Conservation (phyloP, 2,113 vertebrate genomes). For the Lepus timidus region DNA sequence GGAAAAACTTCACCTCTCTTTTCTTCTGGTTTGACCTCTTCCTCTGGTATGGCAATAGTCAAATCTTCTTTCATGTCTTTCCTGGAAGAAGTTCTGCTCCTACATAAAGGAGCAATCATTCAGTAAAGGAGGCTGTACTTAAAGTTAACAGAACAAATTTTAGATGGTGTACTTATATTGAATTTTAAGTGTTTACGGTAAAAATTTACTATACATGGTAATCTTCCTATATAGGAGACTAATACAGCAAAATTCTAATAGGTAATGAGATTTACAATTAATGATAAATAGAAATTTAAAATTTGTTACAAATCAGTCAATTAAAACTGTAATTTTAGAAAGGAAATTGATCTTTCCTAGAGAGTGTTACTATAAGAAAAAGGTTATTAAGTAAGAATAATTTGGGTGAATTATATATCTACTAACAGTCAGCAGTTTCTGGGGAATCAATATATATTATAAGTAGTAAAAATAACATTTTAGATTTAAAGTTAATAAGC, state of each 20-base stretch:
- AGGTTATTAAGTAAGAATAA: not conserved
- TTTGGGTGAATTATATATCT: not conserved
- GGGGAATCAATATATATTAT: not conserved
- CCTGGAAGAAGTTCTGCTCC: constrained; percentile 28
- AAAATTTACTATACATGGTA: not conserved
- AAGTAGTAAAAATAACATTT: constrained; percentile 7
- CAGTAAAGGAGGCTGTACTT: not conserved
- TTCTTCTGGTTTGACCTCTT: not conserved
- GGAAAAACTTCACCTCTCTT: constrained; percentile 45
- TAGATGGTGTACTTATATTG: not conserved
- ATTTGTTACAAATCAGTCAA: not conserved
- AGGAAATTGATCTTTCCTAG: constrained; percentile 6
- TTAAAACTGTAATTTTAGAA: not conserved
- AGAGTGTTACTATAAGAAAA: constrained; percentile 1
- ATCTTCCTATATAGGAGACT: not conserved
- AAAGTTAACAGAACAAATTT: not conserved
- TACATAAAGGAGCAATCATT: not conserved
- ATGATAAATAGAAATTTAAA: constrained; percentile 13
- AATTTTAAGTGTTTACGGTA: constrained; percentile 49
- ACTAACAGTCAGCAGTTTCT: constrained; percentile 27
- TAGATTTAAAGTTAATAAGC: constrained; percentile 32
- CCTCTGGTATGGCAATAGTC: not conserved
- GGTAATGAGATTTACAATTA: not conserved
- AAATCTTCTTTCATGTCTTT: not conserved
- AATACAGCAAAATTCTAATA: not conserved